Base-by-base conservation (phyloP, 2,888 invertebrate species). In the Elmis aenea region DNA sequence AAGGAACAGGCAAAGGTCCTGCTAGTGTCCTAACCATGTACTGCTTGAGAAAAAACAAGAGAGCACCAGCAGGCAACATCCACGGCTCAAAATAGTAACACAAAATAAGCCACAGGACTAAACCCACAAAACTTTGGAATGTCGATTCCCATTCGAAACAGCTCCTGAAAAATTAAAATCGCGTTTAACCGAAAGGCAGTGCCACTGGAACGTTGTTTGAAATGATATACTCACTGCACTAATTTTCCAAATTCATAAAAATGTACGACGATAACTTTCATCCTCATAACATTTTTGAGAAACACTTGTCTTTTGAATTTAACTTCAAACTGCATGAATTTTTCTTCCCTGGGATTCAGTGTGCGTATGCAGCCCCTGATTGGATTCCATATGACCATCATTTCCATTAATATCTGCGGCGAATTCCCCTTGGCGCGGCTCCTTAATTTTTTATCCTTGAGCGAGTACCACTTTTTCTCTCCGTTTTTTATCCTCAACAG, bases 71-170 rank as follows among this genome's bases (percentile, higher is more conserved):
- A 0, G 97, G 97, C 38, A 95, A 67, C 84, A 97, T 96, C 78
- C 90, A 97, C 55, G 94, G 84, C 66, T 99, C 86, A 62, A 95
- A 94, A 68, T 90, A 92, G 66, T 93, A 92, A 55, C 93, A 93
- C 34, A 87, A 79, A 0, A 91, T 71, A 32, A 97, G 75, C 79
- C 93, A 99, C 9, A 85, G 70, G 11, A 87, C 68, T 29, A 97
- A 78, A 1, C 94, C 91, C 23, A 86, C 68, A 51, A 87, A 77
- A 48, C 92, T 94, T 49, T 89, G 76, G 21, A 87, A 64, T 33
- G 85, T 85, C 3, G 88, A 94, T 61, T 97, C 94, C 97, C 97
- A 99, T 68, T 94, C 90, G 62, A 95, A 93, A 66, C 94, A 95
- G 66, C 91, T 91, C 73, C 90, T 90, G 65, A 5, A 69, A 71